Conservation (phyloP, 2,888 invertebrate species). For the Coecobrya sp. region DNA sequence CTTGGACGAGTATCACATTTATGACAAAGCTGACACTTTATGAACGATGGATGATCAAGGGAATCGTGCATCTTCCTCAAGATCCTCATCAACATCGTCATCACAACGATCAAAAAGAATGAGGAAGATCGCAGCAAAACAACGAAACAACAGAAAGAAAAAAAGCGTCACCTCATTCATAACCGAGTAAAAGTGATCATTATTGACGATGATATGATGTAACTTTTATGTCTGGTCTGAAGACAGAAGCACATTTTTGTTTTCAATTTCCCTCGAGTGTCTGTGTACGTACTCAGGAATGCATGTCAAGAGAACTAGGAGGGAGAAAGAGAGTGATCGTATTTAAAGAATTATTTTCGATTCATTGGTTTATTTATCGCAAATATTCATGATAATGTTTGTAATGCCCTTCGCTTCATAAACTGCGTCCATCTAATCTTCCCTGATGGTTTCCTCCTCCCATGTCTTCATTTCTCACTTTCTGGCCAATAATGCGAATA, state of each 20-base stretch:
- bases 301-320: not conserved
- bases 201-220: constrained; percentile 30
- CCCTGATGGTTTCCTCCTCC: not conserved
- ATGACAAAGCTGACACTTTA: constrained; percentile 77
- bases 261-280: not conserved
- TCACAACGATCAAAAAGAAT: constrained; percentile 9
- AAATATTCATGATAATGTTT: constrained; percentile 20
- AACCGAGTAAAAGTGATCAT: not conserved
- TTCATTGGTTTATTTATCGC: constrained; percentile 21
- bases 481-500: not conserved
- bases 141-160: not conserved
- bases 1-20: constrained; percentile 73
- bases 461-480: not conserved
- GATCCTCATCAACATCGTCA: constrained; percentile 43
- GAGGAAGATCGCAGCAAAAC: not conserved
- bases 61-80: constrained; percentile 48
- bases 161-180: constrained; percentile 13
- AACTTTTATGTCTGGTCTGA: not conserved
- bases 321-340: not conserved
- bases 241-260: not conserved
- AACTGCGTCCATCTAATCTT: not conserved
- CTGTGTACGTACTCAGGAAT: not conserved
- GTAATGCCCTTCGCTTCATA: not conserved
- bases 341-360: not conserved
- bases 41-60: constrained; percentile 74